Evolutionary conservation across 2,888 invertebrate genomes (phyloP).

Genomic region (Acanthoscelides obtectus): DNA sequence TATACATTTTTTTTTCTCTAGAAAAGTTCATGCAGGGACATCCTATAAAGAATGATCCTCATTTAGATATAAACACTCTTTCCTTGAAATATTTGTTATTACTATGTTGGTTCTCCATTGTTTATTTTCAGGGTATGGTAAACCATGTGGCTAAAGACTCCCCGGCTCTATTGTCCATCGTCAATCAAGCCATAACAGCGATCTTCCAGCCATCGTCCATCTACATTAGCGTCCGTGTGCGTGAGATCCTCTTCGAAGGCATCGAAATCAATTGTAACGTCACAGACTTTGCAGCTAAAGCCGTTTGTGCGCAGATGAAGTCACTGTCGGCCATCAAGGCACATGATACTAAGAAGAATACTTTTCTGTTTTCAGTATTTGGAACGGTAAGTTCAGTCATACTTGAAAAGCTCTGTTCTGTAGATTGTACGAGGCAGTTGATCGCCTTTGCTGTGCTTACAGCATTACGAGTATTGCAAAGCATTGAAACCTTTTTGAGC

Average conservation of each 20-base stretch:
- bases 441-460: too few relatives aligned
- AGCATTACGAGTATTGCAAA: too few relatives aligned
- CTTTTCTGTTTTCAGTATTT: constrained; percentile 68
- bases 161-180: constrained; percentile 62
- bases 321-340: constrained; percentile 52
- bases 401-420: too few relatives aligned
- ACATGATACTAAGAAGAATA: constrained; percentile 56
- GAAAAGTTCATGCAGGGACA: too few relatives aligned
- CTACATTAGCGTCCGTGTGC: constrained; percentile 60
- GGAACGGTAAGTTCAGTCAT: constrained; percentile 59
- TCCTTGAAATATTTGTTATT: too few relatives aligned
- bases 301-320: constrained; percentile 65
- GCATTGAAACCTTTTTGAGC: too few relatives aligned
- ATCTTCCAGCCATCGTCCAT: constrained; percentile 62
- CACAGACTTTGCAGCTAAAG: constrained; percentile 69
- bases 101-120: too few relatives aligned
- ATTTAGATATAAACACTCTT: too few relatives aligned
- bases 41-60: too few relatives aligned
- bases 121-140: constrained; percentile 50
- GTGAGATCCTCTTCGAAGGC: constrained; percentile 73
- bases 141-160: constrained; percentile 56
- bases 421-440: too few relatives aligned
- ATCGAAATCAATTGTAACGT: constrained; percentile 66
- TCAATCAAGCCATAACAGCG: constrained; percentile 63
- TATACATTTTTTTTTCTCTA: too few relatives aligned